phyloP scores from a whole-genome alignment of 2,888 invertebrate genomes.

The Piscicola geometra region DNA sequence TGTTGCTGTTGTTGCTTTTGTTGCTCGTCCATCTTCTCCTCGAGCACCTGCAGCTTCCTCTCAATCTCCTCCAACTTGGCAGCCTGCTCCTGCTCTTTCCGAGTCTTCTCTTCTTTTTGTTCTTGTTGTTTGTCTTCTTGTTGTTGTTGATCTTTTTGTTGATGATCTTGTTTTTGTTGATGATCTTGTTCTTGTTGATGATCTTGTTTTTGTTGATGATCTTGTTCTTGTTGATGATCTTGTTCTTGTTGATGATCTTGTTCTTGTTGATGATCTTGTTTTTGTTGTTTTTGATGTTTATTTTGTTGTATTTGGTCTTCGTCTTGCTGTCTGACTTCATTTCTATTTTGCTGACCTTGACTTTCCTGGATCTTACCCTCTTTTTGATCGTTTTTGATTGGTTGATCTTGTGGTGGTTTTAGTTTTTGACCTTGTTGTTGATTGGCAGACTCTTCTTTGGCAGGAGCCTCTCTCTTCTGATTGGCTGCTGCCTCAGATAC shows the following conservation, averaged over 20 bases:
- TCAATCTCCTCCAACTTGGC: not conserved
- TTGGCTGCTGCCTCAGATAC: too few relatives aligned
- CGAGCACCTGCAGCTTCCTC: not conserved
- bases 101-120: not conserved
- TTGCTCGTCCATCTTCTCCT: not conserved
- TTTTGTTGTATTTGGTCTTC: not conserved
- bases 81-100: not conserved
- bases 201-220: too few relatives aligned
- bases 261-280: too few relatives aligned
- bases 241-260: too few relatives aligned
- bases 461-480: not conserved
- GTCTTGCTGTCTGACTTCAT: not conserved
- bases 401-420: not conserved
- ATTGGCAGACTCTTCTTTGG: not conserved
- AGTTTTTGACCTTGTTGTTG: slow-evolving; percentile 8
- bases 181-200: too few relatives aligned
- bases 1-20: not conserved
- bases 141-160: not conserved
- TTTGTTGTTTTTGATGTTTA: not conserved
- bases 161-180: too few relatives aligned
- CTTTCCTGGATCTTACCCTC: not conserved
- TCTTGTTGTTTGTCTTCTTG: not conserved
- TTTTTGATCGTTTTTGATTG: not conserved
- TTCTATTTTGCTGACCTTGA: not conserved
- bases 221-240: too few relatives aligned